phyloP scores from a whole-genome alignment of 2,113 vertebrate species.

The Rhea americana region DNA sequence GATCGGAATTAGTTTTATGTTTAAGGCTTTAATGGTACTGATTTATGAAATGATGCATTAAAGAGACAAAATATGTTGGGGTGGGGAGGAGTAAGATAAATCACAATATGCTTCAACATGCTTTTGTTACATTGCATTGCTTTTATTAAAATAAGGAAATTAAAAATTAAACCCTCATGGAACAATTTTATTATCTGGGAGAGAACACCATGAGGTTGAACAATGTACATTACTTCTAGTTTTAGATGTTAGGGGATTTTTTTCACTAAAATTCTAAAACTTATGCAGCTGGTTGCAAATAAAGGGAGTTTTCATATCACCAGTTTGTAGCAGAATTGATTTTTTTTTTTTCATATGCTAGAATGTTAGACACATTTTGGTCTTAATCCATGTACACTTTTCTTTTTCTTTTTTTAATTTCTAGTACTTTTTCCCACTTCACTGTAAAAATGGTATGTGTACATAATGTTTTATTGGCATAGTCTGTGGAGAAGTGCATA shows the following conservation, averaged over 20 bases:
- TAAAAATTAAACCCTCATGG: conserved; percentile 78
- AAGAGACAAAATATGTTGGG: conserved; percentile 85
- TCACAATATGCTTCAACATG: conserved; percentile 90
- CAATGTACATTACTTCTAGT: conserved; percentile 90
- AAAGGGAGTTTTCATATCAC: conserved; percentile 96
- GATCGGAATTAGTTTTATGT: conserved; percentile 99
- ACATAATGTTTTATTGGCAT: conserved; percentile 98
- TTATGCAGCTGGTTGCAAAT: conserved; percentile 95
- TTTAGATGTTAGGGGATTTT: conserved; percentile 87
- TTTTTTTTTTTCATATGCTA: conserved; percentile 80
- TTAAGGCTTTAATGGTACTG: conserved; percentile 99
- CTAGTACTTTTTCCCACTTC: conserved; percentile 90
- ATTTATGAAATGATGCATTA: conserved; percentile 92
- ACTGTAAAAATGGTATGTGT: conserved; percentile 98
- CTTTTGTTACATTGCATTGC: conserved; percentile 90
- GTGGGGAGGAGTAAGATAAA: conserved; percentile 87
- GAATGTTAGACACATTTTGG: conserved; percentile 91
- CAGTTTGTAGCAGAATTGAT: conserved; percentile 90
- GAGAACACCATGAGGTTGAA: conserved; percentile 82
- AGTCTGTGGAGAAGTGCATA: conserved; percentile 93
- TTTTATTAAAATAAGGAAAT: conserved; percentile 88
- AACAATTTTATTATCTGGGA: conserved; percentile 83
- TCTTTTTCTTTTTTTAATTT: conserved; percentile 76
- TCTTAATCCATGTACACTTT: conserved; percentile 93
- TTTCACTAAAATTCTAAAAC: conserved; percentile 87